Conservation (phyloP, 1,140 invertebrate species). For the Bombus haemorrhoidalis region DNA sequence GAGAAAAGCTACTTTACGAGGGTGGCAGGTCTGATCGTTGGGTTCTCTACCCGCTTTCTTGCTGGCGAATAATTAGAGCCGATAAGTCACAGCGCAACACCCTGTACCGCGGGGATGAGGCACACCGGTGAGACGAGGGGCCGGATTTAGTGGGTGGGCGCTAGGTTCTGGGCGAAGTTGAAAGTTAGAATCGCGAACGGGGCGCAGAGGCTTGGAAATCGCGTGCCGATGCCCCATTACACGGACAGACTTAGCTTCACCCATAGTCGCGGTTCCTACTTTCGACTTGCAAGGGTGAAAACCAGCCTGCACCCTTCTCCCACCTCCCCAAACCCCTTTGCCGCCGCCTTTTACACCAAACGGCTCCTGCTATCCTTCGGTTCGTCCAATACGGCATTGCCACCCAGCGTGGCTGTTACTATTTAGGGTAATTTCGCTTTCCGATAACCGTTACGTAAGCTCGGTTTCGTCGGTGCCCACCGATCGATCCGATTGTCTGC, state of each 20-base stretch:
- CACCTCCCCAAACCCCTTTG: neutral
- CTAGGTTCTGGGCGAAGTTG: conserved; percentile 58
- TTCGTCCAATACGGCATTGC: conserved; percentile 63
- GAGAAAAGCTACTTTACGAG: conserved; percentile 77
- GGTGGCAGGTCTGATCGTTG: conserved; percentile 75
- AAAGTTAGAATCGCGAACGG: conserved; percentile 72
- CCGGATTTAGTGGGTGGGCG: conserved; percentile 44
- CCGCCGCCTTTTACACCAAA: conserved; percentile 27
- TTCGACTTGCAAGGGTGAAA: conserved; percentile 72
- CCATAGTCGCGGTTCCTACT: conserved; percentile 78
- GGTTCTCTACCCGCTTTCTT: conserved; percentile 75
- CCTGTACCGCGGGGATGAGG: conserved; percentile 69
- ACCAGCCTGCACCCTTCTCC: conserved; percentile 48
- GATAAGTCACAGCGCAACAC: conserved; percentile 81
- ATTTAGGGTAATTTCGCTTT: conserved; percentile 77
- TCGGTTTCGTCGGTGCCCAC: conserved; percentile 34
- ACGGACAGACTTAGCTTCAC: conserved; percentile 78
- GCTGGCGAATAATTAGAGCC: conserved; percentile 80
- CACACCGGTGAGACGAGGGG: conserved; percentile 38
- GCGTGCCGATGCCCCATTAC: conserved; percentile 80
- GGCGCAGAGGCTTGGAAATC: conserved; percentile 70
- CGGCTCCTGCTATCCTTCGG: conserved; percentile 41
- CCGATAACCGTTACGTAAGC: conserved; percentile 64
- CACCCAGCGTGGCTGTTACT: conserved; percentile 71
- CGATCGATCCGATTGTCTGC: conserved; percentile 54